phyloP scores from a whole-genome alignment of 1,140 invertebrate genomes.

The Luehdorfia chinensis region DNA sequence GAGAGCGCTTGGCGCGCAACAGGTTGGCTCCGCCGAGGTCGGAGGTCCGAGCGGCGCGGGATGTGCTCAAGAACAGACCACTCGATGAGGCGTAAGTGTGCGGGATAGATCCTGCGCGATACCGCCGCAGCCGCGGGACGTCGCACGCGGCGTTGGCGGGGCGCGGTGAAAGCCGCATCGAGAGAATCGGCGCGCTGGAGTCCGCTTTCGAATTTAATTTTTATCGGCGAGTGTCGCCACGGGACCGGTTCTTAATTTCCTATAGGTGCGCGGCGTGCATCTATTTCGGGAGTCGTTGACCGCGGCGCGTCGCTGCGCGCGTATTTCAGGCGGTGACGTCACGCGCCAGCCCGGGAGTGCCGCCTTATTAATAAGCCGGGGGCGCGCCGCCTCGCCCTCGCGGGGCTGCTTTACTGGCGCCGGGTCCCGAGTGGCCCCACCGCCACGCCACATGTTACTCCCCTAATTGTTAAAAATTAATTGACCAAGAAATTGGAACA shows the following conservation, averaged over 20 bases:
- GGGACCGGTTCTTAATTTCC: conserved; percentile 66
- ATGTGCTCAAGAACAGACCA: too few relatives aligned
- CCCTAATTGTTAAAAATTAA: too few relatives aligned
- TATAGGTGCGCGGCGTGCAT: conserved; percentile 64
- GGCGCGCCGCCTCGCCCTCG: conserved; percentile 6
- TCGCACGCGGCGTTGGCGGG: conserved; percentile 29
- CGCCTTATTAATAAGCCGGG: conserved; percentile 9
- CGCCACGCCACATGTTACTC: too few relatives aligned
- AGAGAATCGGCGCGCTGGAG: too few relatives aligned
- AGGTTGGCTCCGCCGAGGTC: too few relatives aligned
- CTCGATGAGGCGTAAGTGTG: too few relatives aligned
- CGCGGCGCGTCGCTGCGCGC: conserved; percentile 40
- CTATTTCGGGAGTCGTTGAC: conserved; percentile 75
- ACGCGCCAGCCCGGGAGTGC: conserved; percentile 27
- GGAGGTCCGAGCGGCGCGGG: too few relatives aligned
- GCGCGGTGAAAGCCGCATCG: conserved; percentile 65
- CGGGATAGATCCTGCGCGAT: too few relatives aligned
- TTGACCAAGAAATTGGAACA: too few relatives aligned
- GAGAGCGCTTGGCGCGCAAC: too few relatives aligned
- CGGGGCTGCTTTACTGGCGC: too few relatives aligned
- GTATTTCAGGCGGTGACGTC: conserved; percentile 59
- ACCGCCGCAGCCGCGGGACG: conserved; percentile 5
- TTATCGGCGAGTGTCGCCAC: conserved; percentile 53
- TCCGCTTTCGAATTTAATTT: conserved; percentile 69
- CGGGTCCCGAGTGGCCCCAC: too few relatives aligned